Percentiles rank a stretch among this genome's conserved stretches.
Evolutionary conservation across 2,113 vertebrate species (phyloP).

Genomic region (Ammospiza caudacuta): DNA sequence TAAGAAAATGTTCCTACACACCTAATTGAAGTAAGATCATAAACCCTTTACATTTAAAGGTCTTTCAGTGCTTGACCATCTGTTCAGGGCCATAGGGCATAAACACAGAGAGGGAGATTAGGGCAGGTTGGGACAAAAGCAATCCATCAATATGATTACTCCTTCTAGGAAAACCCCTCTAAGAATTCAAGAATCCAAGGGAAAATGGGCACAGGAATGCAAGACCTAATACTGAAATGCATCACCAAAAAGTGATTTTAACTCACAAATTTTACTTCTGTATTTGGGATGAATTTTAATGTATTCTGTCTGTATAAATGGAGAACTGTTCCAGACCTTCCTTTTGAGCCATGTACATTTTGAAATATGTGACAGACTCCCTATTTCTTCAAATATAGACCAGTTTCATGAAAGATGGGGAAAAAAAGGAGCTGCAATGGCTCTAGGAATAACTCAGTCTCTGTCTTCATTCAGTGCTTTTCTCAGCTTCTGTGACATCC

Average conservation of each 20-base stretch:
- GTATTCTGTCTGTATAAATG: background rate
- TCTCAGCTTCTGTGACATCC: background rate
- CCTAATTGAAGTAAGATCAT: constrained; percentile 48
- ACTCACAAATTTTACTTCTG: background rate
- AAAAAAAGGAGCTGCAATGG: background rate
- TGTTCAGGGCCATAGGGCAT: constrained; percentile 30
- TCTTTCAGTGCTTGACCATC: constrained; percentile 56
- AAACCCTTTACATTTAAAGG: constrained; percentile 64
- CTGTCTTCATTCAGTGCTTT: background rate
- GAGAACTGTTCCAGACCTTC: background rate
- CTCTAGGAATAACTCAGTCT: background rate
- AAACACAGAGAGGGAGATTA: constrained; percentile 35
- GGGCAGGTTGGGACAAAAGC: background rate
- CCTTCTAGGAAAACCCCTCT: background rate
- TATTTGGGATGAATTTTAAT: background rate
- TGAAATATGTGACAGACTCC: background rate
- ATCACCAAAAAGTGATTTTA: background rate
- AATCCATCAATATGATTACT: background rate
- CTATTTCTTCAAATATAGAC: background rate
- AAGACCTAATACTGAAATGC: background rate
- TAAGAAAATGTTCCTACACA: background rate
- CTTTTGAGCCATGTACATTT: background rate
- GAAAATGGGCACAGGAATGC: background rate
- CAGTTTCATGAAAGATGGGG: background rate
- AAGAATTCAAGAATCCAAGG: background rate